Evolutionary conservation across 2,888 invertebrate species (phyloP).

Genomic region (Caenorhabditis sp.): DNA sequence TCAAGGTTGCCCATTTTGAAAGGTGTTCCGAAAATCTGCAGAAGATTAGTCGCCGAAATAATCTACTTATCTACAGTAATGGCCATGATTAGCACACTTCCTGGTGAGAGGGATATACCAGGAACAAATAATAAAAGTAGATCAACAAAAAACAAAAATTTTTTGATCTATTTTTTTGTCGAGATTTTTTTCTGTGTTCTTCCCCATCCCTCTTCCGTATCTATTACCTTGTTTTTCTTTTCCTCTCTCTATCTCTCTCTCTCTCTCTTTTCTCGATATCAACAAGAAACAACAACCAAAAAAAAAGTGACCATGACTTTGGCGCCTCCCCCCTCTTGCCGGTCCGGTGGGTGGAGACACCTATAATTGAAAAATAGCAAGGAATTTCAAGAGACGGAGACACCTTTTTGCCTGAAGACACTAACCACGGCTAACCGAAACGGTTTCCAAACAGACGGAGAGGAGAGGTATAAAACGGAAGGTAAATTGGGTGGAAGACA

Average conservation of each 20-base stretch:
- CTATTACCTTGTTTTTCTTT: background rate
- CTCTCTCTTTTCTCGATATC: background rate
- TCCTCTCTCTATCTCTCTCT: background rate
- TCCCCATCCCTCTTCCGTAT: background rate
- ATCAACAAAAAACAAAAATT: background rate
- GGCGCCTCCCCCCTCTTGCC: background rate
- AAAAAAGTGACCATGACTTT: constrained; percentile 50
- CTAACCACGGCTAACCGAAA: constrained; percentile 36
- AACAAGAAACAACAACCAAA: background rate
- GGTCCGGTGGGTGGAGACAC: background rate
- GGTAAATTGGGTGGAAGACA: background rate
- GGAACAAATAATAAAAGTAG: background rate
- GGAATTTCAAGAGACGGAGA: constrained; percentile 1
- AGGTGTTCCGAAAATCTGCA: constrained; percentile 7
- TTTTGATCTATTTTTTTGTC: no score
- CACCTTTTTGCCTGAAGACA: background rate
- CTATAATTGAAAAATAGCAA: no score
- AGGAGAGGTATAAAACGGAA: constrained; percentile 13
- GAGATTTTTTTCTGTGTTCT: constrained; percentile 7
- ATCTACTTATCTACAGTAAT: no score
- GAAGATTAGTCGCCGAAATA: no score
- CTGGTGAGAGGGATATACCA: background rate
- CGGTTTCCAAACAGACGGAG: constrained; percentile 11
- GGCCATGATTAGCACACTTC: constrained; percentile 4
- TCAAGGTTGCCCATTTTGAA: constrained; percentile 21